Percentiles rank a stretch among this genome's conserved stretches.
phyloP scores from a whole-genome alignment of 1,140 invertebrate species.

The Philopotamus ludificatus region DNA sequence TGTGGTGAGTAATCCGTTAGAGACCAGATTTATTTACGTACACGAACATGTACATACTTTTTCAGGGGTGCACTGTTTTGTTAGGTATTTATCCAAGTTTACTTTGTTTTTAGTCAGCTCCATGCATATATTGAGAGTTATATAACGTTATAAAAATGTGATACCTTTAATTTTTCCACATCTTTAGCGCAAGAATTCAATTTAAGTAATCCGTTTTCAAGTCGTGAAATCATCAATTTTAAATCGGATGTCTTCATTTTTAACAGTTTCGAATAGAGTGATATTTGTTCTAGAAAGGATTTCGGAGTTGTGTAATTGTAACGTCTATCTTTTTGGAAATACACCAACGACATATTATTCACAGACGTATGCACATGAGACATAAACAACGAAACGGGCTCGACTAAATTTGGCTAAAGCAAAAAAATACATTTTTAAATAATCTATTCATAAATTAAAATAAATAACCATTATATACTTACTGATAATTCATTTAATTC shows the following conservation, averaged over 20 bases:
- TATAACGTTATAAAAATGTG: constrained; percentile 43
- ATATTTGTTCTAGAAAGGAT: constrained; percentile 92
- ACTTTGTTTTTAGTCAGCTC: not conserved
- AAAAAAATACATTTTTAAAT: not conserved
- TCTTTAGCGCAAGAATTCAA: constrained; percentile 79
- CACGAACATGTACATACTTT: too few relatives aligned
- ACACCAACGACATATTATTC: constrained; percentile 80
- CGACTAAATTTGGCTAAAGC: constrained; percentile 56
- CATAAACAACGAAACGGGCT: constrained; percentile 83
- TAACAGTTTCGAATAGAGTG: constrained; percentile 81
- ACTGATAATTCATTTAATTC: constrained; percentile 72
- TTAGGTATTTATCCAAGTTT: not conserved
- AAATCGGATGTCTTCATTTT: constrained; percentile 75
- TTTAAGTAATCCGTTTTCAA: constrained; percentile 88
- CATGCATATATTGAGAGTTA: constrained; percentile 1
- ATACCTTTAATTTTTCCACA: constrained; percentile 61
- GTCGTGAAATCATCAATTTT: constrained; percentile 72
- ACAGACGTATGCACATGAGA: constrained; percentile 86
- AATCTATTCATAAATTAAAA: not conserved
- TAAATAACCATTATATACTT: constrained; percentile 37
- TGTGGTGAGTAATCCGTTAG: too few relatives aligned
- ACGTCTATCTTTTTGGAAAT: constrained; percentile 82
- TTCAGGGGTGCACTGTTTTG: too few relatives aligned
- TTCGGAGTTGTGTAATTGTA: constrained; percentile 97
- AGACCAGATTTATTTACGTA: too few relatives aligned